Evolutionary conservation across 2,113 vertebrate species (phyloP).

Genomic region (Sterrhoptilus dennistouni): DNA sequence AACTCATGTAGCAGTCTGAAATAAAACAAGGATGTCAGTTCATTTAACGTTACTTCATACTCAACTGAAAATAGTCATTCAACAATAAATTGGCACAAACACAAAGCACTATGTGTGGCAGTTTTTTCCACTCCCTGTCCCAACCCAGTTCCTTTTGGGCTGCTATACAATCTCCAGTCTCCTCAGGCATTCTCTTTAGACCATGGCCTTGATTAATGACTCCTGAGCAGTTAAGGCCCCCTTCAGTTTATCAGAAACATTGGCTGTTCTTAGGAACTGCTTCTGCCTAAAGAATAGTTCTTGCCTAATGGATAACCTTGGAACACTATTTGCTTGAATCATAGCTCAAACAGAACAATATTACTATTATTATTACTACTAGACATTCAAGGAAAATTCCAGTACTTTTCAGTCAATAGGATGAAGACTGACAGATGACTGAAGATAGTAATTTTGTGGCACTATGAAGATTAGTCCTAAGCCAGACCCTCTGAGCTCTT

Average conservation of each 20-base stretch:
- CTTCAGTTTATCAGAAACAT: background rate
- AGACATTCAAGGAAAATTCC: background rate
- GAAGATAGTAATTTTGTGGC: background rate
- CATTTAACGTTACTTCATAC: background rate
- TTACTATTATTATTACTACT: background rate
- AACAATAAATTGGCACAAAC: background rate
- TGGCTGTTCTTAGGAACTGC: background rate
- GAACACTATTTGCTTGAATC: background rate
- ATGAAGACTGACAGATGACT: background rate
- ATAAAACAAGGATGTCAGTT: background rate
- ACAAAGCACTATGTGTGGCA: background rate
- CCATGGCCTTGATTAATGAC: background rate
- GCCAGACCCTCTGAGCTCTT: background rate
- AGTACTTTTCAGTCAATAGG: background rate
- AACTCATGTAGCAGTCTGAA: background rate
- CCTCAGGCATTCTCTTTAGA: background rate
- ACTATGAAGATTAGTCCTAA: background rate
- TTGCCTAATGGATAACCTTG: background rate
- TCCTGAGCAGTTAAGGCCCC: background rate
- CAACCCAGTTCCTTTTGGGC: background rate
- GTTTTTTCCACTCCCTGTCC: background rate
- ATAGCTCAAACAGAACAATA: background rate
- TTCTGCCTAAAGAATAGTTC: background rate
- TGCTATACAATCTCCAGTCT: background rate
- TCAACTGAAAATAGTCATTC: background rate